These are phyloP conservation scores for Notechis scutatus DNA, from an alignment of 2,113 vertebrate species.

Conservation along the genomic window DNA sequence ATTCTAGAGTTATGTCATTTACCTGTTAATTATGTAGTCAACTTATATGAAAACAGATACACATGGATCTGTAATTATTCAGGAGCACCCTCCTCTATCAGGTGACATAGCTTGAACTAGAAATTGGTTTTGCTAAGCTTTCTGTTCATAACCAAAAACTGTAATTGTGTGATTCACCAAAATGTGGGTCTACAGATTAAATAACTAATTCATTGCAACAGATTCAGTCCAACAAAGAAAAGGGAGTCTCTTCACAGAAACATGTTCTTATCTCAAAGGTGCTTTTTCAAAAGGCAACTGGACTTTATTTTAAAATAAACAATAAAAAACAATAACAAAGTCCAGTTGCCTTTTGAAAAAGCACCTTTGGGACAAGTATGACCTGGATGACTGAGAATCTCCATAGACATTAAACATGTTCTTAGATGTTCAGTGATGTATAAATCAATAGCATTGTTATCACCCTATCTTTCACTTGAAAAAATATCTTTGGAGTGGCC, in stretches of 20 bases:
- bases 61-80: neutral
- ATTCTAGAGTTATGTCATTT: neutral
- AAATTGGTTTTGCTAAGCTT: neutral
- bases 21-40: neutral
- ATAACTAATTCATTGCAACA: neutral
- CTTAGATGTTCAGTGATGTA: neutral
- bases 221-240: neutral
- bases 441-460: neutral
- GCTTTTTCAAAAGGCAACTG: neutral
- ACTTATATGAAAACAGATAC: neutral
- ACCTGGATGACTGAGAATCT: neutral
- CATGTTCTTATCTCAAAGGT: neutral
- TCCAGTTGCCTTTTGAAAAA: neutral
- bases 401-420: neutral
- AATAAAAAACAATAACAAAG: neutral
- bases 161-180: neutral
- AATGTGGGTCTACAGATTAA: neutral
- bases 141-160: neutral
- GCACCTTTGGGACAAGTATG: neutral
- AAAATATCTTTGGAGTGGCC: neutral
- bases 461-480: neutral
- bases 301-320: too few species aligned
- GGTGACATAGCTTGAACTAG: neutral
- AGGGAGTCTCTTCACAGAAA: neutral
- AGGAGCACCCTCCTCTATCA: neutral